A percentile compares a stretch with the other conserved stretches of the same genome.
phyloP scores from a whole-genome alignment of 2,797 vertebrate species.

The Lacerta agilis region DNA sequence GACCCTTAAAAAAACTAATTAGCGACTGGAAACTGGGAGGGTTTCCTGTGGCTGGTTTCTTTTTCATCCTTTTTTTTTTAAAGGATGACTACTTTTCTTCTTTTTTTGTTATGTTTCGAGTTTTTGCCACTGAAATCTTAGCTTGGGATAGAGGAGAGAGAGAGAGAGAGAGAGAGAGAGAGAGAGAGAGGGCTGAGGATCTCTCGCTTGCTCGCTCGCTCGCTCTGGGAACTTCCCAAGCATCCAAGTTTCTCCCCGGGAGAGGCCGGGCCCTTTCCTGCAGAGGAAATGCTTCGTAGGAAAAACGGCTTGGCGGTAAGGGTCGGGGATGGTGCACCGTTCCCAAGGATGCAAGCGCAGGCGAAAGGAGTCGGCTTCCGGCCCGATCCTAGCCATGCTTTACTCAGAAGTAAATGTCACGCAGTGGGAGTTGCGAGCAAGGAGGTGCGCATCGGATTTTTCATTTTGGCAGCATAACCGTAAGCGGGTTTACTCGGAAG shows the following conservation, averaged over 20 bases:
- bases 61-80: too few relatives aligned
- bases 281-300: slow-evolving; percentile 16
- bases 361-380: background rate
- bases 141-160: background rate
- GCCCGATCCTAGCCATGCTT: background rate
- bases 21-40: slow-evolving; percentile 51
- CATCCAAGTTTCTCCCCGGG: background rate
- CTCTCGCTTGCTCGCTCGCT: background rate
- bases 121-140: slow-evolving; percentile 38
- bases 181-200: background rate
- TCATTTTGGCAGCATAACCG: background rate
- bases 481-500: background rate
- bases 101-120: slow-evolving; percentile 22
- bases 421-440: background rate
- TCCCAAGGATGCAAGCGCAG: background rate
- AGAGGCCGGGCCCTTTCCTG: slow-evolving; percentile 29
- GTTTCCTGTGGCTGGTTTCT: background rate
- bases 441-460: background rate
- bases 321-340: background rate
- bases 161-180: background rate
- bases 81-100: background rate
- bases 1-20: slow-evolving; percentile 59
- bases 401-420: background rate
- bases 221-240: slow-evolving; percentile 2
- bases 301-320: background rate